phyloP scores from a whole-genome alignment of 2,888 invertebrate species.

The Encarsia formosa region DNA sequence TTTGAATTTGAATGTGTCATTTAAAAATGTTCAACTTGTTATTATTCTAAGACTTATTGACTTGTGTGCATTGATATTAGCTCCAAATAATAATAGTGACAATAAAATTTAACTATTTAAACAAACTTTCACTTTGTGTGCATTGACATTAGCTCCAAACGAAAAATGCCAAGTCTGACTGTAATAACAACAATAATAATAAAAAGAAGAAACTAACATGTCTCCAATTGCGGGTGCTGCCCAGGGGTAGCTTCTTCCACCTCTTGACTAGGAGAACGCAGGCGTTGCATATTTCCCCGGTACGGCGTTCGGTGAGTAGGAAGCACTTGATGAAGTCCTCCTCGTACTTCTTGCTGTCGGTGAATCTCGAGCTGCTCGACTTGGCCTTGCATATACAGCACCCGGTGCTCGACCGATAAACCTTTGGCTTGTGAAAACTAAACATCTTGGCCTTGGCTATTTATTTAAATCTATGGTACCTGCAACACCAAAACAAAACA shows the following conservation, averaged over 20 bases:
- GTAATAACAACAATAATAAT: background rate
- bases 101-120: too few relatives aligned
- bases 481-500: too few relatives aligned
- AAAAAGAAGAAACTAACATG: conserved; percentile 58
- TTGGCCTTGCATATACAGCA: conserved; percentile 86
- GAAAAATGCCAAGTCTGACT: too few relatives aligned
- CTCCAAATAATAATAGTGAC: too few relatives aligned
- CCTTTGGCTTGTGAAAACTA: conserved; percentile 82
- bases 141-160: too few relatives aligned
- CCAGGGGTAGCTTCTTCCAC: conserved; percentile 72
- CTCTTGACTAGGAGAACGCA: conserved; percentile 79
- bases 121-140: too few relatives aligned
- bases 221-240: conserved; percentile 71
- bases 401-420: conserved; percentile 75
- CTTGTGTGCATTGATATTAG: too few relatives aligned
- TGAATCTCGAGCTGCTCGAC: conserved; percentile 81
- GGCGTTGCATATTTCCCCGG: conserved; percentile 83
- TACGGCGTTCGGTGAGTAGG: conserved; percentile 66
- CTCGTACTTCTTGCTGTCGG: conserved; percentile 79
- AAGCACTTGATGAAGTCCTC: conserved; percentile 78
- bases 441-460: conserved; percentile 59
- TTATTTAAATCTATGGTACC: conserved; percentile 27
- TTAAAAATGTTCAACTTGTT: too few relatives aligned
- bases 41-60: too few relatives aligned
- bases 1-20: too few relatives aligned